A percentile compares a stretch with the other conserved stretches of the same genome.
Conservation (phyloP, 2,888 invertebrate genomes). For the Nephrotoma appendiculata region DNA sequence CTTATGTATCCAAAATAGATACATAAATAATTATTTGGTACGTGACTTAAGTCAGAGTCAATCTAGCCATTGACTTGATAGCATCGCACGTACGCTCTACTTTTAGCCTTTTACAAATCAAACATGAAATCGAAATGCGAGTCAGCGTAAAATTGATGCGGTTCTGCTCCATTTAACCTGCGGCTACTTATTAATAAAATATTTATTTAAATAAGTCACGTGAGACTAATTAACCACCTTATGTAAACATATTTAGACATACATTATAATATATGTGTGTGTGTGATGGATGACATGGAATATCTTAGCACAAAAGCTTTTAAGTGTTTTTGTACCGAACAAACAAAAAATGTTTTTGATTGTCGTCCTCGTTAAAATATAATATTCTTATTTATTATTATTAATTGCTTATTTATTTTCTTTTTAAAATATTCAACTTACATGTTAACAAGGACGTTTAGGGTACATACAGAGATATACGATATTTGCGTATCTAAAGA, state of each 20-base stretch:
- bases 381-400: not conserved
- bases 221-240: not conserved
- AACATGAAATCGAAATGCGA: too few species aligned
- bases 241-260: too few species aligned
- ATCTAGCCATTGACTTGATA: too few species aligned
- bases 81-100: too few species aligned
- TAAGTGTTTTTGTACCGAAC: too few species aligned
- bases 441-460: not conserved
- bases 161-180: not conserved
- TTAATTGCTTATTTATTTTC: not conserved
- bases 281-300: not conserved
- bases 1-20: too few species aligned
- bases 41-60: too few species aligned
- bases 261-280: not conserved
- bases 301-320: not conserved
- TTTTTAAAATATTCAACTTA: not conserved
- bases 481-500: not conserved
- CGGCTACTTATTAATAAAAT: too few species aligned
- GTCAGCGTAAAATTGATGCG: not conserved
- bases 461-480: not conserved
- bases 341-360: too few species aligned
- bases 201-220: not conserved
- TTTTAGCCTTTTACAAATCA: too few species aligned
- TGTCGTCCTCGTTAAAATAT: too few species aligned
- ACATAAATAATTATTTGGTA: too few species aligned